Percentiles rank a stretch among this genome's conserved stretches.
Conservation (phyloP, 2,113 vertebrate species). For the Petrocephalus microphthalmus region DNA sequence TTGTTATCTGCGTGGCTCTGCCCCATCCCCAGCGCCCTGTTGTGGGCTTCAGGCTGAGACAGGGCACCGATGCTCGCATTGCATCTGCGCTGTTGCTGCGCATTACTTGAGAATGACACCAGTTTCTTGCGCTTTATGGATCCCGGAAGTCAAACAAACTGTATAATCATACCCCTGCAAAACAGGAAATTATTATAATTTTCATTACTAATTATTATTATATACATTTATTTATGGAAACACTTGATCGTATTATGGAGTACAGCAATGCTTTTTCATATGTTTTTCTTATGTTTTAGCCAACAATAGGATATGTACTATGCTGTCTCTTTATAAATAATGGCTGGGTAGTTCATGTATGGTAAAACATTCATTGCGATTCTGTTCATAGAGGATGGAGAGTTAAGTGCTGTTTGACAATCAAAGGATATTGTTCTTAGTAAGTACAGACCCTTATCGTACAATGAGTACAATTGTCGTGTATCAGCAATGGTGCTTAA, state of each 20-base stretch:
- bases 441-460: background rate
- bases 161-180: background rate
- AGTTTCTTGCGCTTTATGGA: background rate
- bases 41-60: background rate
- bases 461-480: background rate
- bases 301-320: background rate
- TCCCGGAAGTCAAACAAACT: background rate
- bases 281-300: background rate
- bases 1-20: background rate
- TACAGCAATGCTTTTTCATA: background rate
- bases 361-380: background rate
- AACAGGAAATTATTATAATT: background rate
- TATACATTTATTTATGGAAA: background rate
- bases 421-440: slow-evolving; percentile 7
- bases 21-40: background rate
- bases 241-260: background rate
- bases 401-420: slow-evolving; percentile 1
- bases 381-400: background rate
- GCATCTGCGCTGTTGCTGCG: background rate
- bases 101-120: background rate
- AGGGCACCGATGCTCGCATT: background rate
- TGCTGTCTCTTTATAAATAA: background rate
- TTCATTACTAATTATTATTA: background rate
- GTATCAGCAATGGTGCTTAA: background rate
- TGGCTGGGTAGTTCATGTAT: background rate